Percentiles rank a stretch among this genome's conserved stretches.
Conservation (phyloP, 2,888 invertebrate genomes). For the Sclerodermus sp. region DNA sequence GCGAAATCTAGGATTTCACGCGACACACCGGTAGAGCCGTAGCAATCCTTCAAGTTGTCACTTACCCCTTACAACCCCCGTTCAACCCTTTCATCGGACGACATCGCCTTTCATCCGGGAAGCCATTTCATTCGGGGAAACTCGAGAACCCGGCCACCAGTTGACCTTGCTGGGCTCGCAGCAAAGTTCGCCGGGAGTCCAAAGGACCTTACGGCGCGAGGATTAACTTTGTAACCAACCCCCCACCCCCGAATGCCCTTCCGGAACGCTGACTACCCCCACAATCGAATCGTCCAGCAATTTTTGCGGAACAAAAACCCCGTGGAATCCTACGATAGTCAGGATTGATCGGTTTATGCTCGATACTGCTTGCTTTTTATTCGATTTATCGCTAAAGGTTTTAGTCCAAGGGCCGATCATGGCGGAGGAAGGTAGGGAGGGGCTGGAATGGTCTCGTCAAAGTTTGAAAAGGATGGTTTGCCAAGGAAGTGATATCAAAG, state of each 20-base stretch:
- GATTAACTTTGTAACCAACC: background rate
- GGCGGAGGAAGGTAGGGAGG: no score
- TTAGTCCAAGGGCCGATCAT: no score
- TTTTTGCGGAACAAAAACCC: no score
- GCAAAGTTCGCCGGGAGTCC: background rate
- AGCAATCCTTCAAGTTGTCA: slow-evolving; percentile 56
- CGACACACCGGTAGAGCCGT: slow-evolving; percentile 39
- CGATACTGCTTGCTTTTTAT: no score
- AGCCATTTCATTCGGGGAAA: slow-evolving; percentile 33
- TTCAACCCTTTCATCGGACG: slow-evolving; percentile 41
- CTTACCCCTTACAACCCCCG: slow-evolving; percentile 35
- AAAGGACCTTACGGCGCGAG: slow-evolving; percentile 6
- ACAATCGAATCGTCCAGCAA: no score
- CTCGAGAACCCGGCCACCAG: slow-evolving; percentile 9
- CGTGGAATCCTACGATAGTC: no score
- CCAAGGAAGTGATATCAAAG: slow-evolving; percentile 8
- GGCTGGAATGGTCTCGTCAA: no score
- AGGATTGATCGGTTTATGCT: no score
- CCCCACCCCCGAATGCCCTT: background rate
- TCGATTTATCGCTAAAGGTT: no score
- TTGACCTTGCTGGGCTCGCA: background rate
- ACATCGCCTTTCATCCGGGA: slow-evolving; percentile 36
- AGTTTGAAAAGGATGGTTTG: slow-evolving; percentile 2
- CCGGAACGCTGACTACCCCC: background rate
- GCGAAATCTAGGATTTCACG: slow-evolving; percentile 4